Percentiles rank a stretch among this genome's conserved stretches.
Evolutionary conservation across 2,888 invertebrate species (phyloP).

Genomic region (Apamea anceps): DNA sequence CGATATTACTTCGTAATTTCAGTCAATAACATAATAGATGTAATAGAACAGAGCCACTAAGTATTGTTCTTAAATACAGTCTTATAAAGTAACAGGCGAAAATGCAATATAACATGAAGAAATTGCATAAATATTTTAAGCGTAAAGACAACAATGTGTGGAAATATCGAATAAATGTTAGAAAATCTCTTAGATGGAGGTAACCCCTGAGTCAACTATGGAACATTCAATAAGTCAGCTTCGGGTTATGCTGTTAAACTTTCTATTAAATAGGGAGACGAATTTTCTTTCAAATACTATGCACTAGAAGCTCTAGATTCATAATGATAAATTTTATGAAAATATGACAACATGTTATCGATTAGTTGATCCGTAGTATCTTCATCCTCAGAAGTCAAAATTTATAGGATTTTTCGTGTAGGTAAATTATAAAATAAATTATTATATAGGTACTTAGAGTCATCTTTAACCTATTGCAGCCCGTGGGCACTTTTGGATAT

Average conservation of each 20-base stretch:
- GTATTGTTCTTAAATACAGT: slow-evolving; percentile 47
- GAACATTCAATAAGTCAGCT: slow-evolving; percentile 18
- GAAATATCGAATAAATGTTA: slow-evolving; percentile 20
- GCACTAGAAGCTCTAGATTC: slow-evolving; percentile 47
- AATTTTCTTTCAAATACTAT: slow-evolving; percentile 26
- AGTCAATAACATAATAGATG: slow-evolving; percentile 13
- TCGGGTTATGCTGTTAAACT: not conserved
- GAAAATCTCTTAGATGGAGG: slow-evolving; percentile 13
- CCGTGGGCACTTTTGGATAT: not conserved
- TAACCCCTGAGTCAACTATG: not conserved
- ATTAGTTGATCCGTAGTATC: slow-evolving; percentile 9
- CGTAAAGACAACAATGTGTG: slow-evolving; percentile 10
- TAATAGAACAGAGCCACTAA: slow-evolving; percentile 33
- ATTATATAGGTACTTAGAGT: not conserved
- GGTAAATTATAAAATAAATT: not conserved
- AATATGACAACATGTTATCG: slow-evolving; percentile 17
- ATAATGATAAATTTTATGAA: slow-evolving; percentile 21
- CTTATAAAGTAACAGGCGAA: slow-evolving; percentile 19
- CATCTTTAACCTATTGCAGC: not conserved
- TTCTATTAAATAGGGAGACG: slow-evolving; percentile 10
- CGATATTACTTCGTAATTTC: slow-evolving; percentile 34
- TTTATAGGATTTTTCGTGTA: not conserved
- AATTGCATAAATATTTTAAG: slow-evolving; percentile 31
- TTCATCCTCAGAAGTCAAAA: not conserved
- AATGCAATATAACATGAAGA: slow-evolving; percentile 33